These are phyloP conservation scores for Notoglanidium macrostoma DNA, from an alignment of 2,797 vertebrate species.

Conservation along the genomic window DNA sequence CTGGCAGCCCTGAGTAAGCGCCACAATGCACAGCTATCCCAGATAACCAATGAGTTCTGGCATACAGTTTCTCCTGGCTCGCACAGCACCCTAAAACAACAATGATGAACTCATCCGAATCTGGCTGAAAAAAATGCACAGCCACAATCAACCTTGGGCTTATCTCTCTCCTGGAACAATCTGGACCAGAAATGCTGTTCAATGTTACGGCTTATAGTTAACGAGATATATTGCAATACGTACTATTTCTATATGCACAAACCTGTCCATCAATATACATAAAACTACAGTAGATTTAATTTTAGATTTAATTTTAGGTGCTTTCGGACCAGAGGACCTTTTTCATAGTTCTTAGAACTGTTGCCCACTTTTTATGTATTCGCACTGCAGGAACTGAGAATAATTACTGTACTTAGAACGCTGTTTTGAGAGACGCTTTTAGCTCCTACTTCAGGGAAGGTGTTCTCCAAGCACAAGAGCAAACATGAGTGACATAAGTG, in stretches of 20 bases:
- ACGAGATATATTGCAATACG: neutral
- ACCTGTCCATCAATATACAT: neutral
- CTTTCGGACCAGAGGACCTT: no score
- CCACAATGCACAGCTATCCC: neutral
- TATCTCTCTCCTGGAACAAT: neutral
- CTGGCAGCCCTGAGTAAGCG: slow-evolving; percentile 25
- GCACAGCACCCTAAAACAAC: neutral
- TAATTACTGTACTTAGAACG: no score
- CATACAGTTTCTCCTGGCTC: neutral
- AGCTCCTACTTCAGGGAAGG: no score
- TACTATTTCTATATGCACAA: neutral
- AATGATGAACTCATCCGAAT: neutral
- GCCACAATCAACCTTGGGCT: neutral
- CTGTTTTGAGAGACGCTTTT: no score
- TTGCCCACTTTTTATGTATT: no score
- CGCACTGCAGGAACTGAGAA: no score
- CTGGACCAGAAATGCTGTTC: neutral
- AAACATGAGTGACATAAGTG: no score
- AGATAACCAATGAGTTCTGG: neutral
- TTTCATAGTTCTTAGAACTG: no score
- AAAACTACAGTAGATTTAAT: neutral
- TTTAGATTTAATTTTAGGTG: neutral
- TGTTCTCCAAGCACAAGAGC: no score
- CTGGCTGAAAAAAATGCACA: neutral
- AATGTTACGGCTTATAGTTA: neutral